phyloP scores from a whole-genome alignment of 2,888 invertebrate species.

The Noctua janthe region DNA sequence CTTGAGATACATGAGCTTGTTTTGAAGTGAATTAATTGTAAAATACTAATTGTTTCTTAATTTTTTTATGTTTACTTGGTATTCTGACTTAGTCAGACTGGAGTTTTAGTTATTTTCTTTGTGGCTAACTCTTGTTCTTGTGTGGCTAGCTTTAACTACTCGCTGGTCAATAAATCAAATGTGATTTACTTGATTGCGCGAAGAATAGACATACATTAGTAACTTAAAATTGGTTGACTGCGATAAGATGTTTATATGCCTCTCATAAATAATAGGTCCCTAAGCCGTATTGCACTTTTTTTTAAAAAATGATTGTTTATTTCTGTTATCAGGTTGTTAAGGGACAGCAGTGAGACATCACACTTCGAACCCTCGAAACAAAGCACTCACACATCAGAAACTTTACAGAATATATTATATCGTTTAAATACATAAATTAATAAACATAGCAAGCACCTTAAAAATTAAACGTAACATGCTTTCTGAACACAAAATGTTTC shows the following conservation, averaged over 20 bases:
- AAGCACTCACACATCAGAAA: neutral
- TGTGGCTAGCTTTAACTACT: too few relatives aligned
- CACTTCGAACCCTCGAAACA: neutral
- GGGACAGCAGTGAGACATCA: neutral
- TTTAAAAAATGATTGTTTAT: too few relatives aligned
- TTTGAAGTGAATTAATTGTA: slow-evolving; percentile 39
- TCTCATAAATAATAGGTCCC: neutral
- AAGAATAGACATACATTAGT: neutral
- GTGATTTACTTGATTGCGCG: neutral
- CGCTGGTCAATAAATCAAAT: neutral
- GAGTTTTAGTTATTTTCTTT: neutral
- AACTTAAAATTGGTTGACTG: neutral
- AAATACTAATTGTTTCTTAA: neutral
- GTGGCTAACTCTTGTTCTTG: neutral
- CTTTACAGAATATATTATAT: neutral
- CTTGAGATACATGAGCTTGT: slow-evolving; percentile 4
- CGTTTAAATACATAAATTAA: neutral
- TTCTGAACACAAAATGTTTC: neutral
- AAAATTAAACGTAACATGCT: neutral
- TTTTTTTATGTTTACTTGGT: neutral
- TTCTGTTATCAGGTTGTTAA: too few relatives aligned
- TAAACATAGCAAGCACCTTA: neutral
- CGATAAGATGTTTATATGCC: neutral
- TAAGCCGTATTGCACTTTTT: neutral
- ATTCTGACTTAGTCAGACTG: neutral